A percentile compares a stretch with the other conserved stretches of the same genome.
phyloP scores from a whole-genome alignment of 2,113 vertebrate species.

The Amblyopsis rosae region DNA sequence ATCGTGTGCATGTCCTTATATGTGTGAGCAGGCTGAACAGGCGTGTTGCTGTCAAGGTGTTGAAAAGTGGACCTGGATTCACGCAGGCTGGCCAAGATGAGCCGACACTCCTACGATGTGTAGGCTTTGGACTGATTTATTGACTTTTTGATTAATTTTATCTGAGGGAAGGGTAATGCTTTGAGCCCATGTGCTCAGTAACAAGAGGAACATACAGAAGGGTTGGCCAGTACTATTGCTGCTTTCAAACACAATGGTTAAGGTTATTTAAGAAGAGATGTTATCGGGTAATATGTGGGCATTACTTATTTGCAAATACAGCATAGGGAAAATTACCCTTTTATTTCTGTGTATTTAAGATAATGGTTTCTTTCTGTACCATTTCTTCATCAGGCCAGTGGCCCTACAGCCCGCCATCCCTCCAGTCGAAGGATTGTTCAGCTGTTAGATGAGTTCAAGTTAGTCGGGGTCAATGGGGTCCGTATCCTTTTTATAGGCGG shows the following conservation, averaged over 20 bases:
- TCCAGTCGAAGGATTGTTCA: slow-evolving; percentile 73
- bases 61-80: slow-evolving; percentile 81
- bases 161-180: too few species aligned
- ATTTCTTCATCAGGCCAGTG: slow-evolving; percentile 68
- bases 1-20: background rate
- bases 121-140: slow-evolving; percentile 45
- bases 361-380: background rate
- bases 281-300: too few species aligned
- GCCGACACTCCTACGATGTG: slow-evolving; percentile 78
- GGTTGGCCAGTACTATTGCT: too few species aligned
- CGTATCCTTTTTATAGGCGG: slow-evolving; percentile 78
- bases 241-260: too few species aligned
- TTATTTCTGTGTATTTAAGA: too few species aligned
- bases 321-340: too few species aligned
- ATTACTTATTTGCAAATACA: too few species aligned
- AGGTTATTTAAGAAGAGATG: too few species aligned
- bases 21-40: slow-evolving; percentile 56
- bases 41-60: slow-evolving; percentile 83
- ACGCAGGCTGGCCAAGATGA: slow-evolving; percentile 82
- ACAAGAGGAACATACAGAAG: too few species aligned
- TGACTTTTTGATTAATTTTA: too few species aligned
- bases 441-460: slow-evolving; percentile 84
- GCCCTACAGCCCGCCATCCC: slow-evolving; percentile 71
- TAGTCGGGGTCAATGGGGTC: slow-evolving; percentile 81
- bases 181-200: too few species aligned